Conservation (phyloP, 2,888 invertebrate genomes). For the Tuberolachnus salignus region DNA sequence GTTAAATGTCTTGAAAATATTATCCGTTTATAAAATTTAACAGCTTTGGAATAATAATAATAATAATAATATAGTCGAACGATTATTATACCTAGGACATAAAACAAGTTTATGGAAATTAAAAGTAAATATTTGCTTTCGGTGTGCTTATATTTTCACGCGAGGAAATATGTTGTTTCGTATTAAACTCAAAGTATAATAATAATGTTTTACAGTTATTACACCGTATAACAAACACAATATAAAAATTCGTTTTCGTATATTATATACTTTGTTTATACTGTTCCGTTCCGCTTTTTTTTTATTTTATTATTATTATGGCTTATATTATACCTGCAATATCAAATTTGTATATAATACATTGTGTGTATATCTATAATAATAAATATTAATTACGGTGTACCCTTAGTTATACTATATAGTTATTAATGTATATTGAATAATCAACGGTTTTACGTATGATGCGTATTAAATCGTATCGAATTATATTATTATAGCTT, state of each 20-base stretch:
- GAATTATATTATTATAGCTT: no score
- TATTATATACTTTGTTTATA: neutral
- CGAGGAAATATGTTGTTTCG: neutral
- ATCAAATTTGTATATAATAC: no score
- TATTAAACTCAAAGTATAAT: neutral
- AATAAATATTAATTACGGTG: no score
- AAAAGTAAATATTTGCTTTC: conserved; percentile 42
- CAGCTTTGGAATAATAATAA: conserved; percentile 6
- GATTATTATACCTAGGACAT: neutral
- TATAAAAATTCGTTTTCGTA: conserved; percentile 7
- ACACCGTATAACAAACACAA: conserved; percentile 16
- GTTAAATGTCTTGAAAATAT: neutral
- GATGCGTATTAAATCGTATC: no score
- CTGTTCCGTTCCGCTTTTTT: neutral
- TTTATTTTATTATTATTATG: no score
- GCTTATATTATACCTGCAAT: no score
- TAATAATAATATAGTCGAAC: neutral
- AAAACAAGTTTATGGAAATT: conserved; percentile 22
- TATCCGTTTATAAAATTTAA: neutral
- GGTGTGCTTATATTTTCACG: neutral
- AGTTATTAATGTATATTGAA: no score
- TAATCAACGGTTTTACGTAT: no score
- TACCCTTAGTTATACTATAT: no score
- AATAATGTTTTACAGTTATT: conserved; percentile 22
- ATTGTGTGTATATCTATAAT: no score